These are phyloP conservation scores for Idaea aversata DNA, from an alignment of 2,888 invertebrate genomes.

Conservation along the genomic window DNA sequence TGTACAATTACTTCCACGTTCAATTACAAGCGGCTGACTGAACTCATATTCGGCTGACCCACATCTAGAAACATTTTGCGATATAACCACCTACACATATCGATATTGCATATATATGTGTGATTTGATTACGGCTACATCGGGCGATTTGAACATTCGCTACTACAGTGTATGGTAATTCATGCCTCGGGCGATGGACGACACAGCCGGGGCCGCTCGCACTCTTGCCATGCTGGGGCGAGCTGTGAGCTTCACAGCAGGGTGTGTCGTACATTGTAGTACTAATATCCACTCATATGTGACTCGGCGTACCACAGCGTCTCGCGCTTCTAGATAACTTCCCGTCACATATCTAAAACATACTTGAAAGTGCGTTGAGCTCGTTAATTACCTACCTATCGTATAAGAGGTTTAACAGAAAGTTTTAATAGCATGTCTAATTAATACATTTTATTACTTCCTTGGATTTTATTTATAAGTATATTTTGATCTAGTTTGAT, in stretches of 20 bases:
- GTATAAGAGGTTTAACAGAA: slow-evolving; percentile 23
- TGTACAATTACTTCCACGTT: slow-evolving; percentile 63
- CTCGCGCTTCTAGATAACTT: slow-evolving; percentile 14
- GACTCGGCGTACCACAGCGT: slow-evolving; percentile 27
- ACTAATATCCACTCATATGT: neutral
- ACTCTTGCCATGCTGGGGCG: neutral
- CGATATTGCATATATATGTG: slow-evolving; percentile 54
- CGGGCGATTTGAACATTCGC: slow-evolving; percentile 22
- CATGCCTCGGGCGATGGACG: slow-evolving; percentile 41
- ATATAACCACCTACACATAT: slow-evolving; percentile 59
- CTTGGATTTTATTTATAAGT: slow-evolving; percentile 3
- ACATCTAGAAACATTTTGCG: slow-evolving; percentile 61
- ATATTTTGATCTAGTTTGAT: neutral
- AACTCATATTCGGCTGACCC: slow-evolving; percentile 64
- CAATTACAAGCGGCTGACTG: slow-evolving; percentile 55
- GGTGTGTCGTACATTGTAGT: slow-evolving; percentile 35
- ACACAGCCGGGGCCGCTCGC: slow-evolving; percentile 6
- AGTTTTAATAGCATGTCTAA: slow-evolving; percentile 24
- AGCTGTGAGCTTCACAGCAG: slow-evolving; percentile 26
- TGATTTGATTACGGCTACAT: slow-evolving; percentile 52
- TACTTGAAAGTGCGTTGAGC: slow-evolving; percentile 21
- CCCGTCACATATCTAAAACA: slow-evolving; percentile 25
- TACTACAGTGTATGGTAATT: slow-evolving; percentile 51
- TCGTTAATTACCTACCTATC: slow-evolving; percentile 23
- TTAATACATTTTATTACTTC: slow-evolving; percentile 17